Evolutionary conservation across 2,797 vertebrate genomes (phyloP).

Genomic region (Melanotaenia parkinsoni): DNA sequence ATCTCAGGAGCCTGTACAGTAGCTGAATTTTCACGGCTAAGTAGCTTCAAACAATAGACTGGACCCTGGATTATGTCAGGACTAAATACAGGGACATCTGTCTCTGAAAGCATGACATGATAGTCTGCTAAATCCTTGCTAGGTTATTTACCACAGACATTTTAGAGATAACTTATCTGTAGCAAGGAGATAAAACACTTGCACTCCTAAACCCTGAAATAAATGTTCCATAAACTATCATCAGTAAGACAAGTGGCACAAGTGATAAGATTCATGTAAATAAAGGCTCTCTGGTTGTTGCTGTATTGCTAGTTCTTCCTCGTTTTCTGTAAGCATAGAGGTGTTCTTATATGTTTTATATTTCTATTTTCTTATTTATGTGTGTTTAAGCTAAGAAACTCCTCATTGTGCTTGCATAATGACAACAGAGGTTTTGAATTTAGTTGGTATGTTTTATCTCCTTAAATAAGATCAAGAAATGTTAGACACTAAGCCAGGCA

Average conservation of each 20-base stretch:
- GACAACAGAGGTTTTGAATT: no score
- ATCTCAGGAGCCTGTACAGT: constrained; percentile 10
- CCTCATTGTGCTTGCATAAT: no score
- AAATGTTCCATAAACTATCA: constrained; percentile 31
- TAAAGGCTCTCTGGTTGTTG: constrained; percentile 14
- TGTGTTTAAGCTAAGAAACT: no score
- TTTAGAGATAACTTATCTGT: background rate
- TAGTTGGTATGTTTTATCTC: background rate
- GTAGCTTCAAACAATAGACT: constrained; percentile 53
- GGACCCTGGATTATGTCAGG: constrained; percentile 57
- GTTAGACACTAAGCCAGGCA: no score
- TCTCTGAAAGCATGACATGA: constrained; percentile 27
- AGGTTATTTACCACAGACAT: constrained; percentile 4
- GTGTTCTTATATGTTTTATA: no score
- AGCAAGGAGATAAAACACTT: background rate
- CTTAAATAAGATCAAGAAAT: background rate
- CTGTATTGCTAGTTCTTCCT: constrained; percentile 18
- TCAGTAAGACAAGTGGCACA: constrained; percentile 1
- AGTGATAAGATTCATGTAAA: constrained; percentile 11
- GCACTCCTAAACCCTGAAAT: constrained; percentile 13
- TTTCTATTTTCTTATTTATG: no score
- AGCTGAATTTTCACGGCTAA: constrained; percentile 44
- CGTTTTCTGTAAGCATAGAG: no score
- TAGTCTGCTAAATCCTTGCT: constrained; percentile 29
- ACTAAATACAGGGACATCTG: constrained; percentile 62